Percentiles rank a stretch among this genome's conserved stretches.
These are phyloP conservation scores for Metopia argyrocephala DNA, from an alignment of 2,888 invertebrate species.

Conservation along the genomic window DNA sequence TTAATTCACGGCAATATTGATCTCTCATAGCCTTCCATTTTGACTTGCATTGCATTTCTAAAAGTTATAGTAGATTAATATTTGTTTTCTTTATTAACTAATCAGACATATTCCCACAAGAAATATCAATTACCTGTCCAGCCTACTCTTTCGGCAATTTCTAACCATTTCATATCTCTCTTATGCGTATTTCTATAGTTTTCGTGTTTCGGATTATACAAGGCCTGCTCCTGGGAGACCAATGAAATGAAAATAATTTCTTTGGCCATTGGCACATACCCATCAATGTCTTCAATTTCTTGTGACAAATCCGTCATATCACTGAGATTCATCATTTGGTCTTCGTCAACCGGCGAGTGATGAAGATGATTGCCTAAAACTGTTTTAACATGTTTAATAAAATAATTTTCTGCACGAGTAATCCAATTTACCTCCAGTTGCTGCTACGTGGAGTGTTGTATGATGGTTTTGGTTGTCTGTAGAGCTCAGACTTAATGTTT, in stretches of 20 bases:
- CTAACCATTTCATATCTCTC: constrained; percentile 74
- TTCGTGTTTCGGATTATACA: constrained; percentile 75
- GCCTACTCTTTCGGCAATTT: constrained; percentile 72
- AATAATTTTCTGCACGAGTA: too few species aligned
- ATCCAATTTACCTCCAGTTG: constrained; percentile 44
- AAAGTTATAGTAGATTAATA: neutral
- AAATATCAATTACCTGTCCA: constrained; percentile 71
- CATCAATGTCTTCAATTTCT: constrained; percentile 66
- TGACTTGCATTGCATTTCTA: constrained; percentile 74
- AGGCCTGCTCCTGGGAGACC: constrained; percentile 73
- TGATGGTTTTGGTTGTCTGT: constrained; percentile 40
- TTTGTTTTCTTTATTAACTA: neutral
- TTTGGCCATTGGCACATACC: constrained; percentile 68
- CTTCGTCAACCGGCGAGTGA: constrained; percentile 58
- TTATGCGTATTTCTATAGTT: constrained; percentile 73
- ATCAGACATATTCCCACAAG: neutral
- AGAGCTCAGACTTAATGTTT: constrained; percentile 49
- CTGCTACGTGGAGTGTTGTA: constrained; percentile 57
- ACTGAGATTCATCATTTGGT: constrained; percentile 67
- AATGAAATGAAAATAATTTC: constrained; percentile 73
- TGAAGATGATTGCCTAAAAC: constrained; percentile 50
- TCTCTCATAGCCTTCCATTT: constrained; percentile 77
- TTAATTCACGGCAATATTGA: constrained; percentile 76
- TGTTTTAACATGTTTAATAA: too few species aligned
- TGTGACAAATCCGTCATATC: constrained; percentile 66